phyloP scores from a whole-genome alignment of 1,140 invertebrate species.

The Achroia grisella region DNA sequence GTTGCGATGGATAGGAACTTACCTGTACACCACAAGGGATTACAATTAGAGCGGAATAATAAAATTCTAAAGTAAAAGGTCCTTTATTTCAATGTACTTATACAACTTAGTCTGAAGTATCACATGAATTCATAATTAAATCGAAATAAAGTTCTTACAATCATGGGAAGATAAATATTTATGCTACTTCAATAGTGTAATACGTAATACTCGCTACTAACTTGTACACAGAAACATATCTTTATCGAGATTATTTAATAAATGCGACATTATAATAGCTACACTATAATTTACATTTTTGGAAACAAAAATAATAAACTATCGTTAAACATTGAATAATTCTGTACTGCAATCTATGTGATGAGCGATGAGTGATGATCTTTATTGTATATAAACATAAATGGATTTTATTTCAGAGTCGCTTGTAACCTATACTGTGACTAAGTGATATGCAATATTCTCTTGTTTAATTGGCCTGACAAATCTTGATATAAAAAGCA shows the following conservation, averaged over 20 bases:
- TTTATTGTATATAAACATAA: too few species aligned
- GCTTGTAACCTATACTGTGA: neutral
- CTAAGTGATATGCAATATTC: neutral
- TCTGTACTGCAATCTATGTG: too few species aligned
- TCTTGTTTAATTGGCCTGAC: neutral
- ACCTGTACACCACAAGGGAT: too few species aligned
- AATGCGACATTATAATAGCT: conserved; percentile 50
- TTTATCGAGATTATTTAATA: conserved; percentile 43
- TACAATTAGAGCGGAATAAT: neutral
- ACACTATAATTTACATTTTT: conserved; percentile 29
- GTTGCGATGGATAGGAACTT: too few species aligned
- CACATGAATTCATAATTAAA: conserved; percentile 57
- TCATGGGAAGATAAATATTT: conserved; percentile 20
- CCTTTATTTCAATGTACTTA: conserved; percentile 58
- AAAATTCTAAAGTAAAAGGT: conserved; percentile 31
- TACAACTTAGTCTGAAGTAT: conserved; percentile 61
- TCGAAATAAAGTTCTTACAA: conserved; percentile 27
- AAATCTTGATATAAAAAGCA: neutral
- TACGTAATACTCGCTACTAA: conserved; percentile 26
- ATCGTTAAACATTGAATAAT: too few species aligned
- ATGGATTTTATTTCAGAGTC: too few species aligned
- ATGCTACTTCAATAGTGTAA: conserved; percentile 32
- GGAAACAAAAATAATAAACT: too few species aligned
- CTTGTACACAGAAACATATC: conserved; percentile 36
- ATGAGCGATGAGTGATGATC: too few species aligned